A percentile compares a stretch with the other conserved stretches of the same genome.
Conservation (phyloP, 35 echinoderm and acorn worm species). For the Hemicentrotus pulcherrimus region DNA sequence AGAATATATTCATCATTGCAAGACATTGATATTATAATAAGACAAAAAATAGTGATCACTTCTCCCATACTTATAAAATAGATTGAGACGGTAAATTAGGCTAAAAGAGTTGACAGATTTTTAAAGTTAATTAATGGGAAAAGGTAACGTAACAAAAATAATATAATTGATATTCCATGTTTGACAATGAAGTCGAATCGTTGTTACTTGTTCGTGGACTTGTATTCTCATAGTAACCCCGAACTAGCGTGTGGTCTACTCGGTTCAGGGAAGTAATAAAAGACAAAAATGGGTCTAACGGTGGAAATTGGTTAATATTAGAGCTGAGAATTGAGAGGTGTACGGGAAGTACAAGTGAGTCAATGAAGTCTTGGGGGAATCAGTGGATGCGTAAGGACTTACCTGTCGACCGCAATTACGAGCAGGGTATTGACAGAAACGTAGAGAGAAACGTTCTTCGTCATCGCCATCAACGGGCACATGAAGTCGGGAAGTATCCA, state of each 20-base stretch:
- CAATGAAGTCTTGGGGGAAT: neutral
- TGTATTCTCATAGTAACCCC: neutral
- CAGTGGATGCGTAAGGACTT: conserved; percentile 26
- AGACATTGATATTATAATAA: too few species aligned
- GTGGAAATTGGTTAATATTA: neutral
- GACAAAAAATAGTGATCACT: too few species aligned
- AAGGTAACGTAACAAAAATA: too few species aligned
- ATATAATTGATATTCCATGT: neutral
- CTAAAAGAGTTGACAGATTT: too few species aligned
- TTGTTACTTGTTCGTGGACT: neutral
- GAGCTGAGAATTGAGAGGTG: neutral
- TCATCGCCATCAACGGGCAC: conserved; percentile 74
- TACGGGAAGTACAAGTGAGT: neutral
- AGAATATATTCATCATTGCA: too few species aligned
- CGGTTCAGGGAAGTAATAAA: neutral
- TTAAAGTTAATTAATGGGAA: too few species aligned
- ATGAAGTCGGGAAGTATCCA: conserved; percentile 83
- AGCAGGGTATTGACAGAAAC: conserved; percentile 95
- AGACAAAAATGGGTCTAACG: neutral
- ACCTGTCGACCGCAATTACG: conserved; percentile 97
- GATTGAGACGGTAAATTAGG: too few species aligned
- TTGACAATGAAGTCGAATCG: too few species aligned
- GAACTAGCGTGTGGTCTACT: neutral
- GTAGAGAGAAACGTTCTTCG: conserved; percentile 89
- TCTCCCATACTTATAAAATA: too few species aligned